Conservation (phyloP, 2,113 vertebrate species). For the Isurus oxyrinchus region DNA sequence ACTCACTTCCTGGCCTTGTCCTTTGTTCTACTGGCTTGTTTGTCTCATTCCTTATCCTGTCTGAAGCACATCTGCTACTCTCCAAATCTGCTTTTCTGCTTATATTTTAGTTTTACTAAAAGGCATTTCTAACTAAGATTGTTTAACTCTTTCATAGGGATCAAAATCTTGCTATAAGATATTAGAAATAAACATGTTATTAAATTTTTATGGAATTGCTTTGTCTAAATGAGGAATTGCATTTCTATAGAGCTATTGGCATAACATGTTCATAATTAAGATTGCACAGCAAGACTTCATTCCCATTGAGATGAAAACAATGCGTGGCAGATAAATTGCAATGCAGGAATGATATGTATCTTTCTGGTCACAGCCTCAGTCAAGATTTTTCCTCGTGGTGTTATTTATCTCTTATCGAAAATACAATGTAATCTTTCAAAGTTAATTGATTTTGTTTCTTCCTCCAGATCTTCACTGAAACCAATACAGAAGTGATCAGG, state of each 20-base stretch:
- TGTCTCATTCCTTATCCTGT: no score
- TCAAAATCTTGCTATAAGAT: not conserved
- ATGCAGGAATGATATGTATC: not conserved
- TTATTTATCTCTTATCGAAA: not conserved
- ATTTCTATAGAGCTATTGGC: not conserved
- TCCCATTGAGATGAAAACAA: not conserved
- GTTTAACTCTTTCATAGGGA: not conserved
- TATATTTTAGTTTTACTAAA: no score
- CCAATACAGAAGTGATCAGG: slow-evolving; percentile 43
- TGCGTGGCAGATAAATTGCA: not conserved
- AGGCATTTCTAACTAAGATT: no score
- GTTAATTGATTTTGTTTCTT: slow-evolving; percentile 22
- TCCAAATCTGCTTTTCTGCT: no score
- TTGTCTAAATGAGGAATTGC: not conserved
- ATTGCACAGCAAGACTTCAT: not conserved
- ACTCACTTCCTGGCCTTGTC: no score
- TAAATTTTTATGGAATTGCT: not conserved
- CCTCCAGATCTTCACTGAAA: slow-evolving; percentile 46
- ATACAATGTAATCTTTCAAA: not conserved
- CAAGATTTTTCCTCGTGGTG: not conserved
- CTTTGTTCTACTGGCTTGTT: no score
- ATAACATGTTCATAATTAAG: not conserved
- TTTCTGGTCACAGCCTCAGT: not conserved
- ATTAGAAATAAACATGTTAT: not conserved
- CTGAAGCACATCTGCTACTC: no score